phyloP scores from a whole-genome alignment of 2,888 invertebrate species.

The Sesamia inferens region DNA sequence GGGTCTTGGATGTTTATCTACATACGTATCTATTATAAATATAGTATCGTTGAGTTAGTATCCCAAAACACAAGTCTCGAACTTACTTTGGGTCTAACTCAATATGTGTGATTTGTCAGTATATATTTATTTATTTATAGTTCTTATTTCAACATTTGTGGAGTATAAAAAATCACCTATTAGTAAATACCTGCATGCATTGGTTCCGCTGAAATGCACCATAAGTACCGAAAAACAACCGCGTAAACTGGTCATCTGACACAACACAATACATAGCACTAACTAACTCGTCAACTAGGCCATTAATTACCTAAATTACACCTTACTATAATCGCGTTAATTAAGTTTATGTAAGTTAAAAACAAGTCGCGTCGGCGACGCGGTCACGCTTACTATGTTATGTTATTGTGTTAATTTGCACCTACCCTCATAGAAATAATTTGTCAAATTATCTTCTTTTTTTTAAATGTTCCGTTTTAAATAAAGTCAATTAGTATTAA shows the following conservation, averaged over 20 bases:
- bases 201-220: slow-evolving; percentile 4
- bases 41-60: too few species aligned
- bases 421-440: slow-evolving; percentile 34
- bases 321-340: slow-evolving; percentile 46
- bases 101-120: too few species aligned
- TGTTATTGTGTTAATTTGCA: slow-evolving; percentile 39
- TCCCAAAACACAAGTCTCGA: too few species aligned
- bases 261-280: slow-evolving; percentile 39
- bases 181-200: slow-evolving; percentile 25
- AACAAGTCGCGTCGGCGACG: slow-evolving; percentile 32
- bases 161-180: neutral
- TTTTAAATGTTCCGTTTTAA: slow-evolving; percentile 15
- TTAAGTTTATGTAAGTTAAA: slow-evolving; percentile 50
- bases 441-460: slow-evolving; percentile 16
- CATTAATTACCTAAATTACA: slow-evolving; percentile 56
- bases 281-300: slow-evolving; percentile 47
- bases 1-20: too few species aligned
- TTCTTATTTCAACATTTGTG: neutral
- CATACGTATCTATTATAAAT: too few species aligned
- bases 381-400: slow-evolving; percentile 39
- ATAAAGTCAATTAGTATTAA: neutral
- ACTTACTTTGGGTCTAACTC: too few species aligned
- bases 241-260: slow-evolving; percentile 28
- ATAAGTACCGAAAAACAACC: slow-evolving; percentile 16
- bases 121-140: too few species aligned